Evolutionary conservation across 2,797 vertebrate genomes (phyloP), one percentile per base, ranked within the genome.

Genomic region (Protosalanx chinensis): DNA sequence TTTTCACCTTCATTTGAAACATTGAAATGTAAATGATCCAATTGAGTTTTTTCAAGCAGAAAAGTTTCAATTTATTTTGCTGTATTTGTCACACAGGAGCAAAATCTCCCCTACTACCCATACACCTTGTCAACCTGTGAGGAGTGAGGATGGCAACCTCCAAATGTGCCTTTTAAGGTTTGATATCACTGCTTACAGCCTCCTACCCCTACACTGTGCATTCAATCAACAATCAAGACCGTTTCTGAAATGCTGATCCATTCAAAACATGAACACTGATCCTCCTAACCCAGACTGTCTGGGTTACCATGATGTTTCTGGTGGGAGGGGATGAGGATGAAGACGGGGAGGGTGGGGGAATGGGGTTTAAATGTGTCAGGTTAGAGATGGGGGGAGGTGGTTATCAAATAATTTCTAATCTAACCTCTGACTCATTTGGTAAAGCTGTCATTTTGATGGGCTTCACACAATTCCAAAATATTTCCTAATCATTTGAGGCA

Each of bases 1-100:
- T 85, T 87, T 90, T 87, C 84, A 85, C 82, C 84, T 87, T 85
- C 84, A 90, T 90, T 88, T 78, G 59, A 79, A 67, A 72, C 84
- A 74, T 41, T 41, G 37, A 41, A 41, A 41, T 41, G 37, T 12
- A 12, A 41, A 41, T 12, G 7, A 41, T 41, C 37, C 10, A 41
- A 41, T 41, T 12, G 37, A 10, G 37, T 7, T 35, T 35, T 35
- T 35, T 35, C 6, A 35, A 35, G 35, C 35, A 35, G 4, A 35
- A 5, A 35, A 1, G 1, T 35, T 35, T 7, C 35, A 0, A 7
- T 1, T 2, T 41, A 1, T 41, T 10, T 41, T 7, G 12, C 41
- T 10, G 41, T 13, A 46, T 46, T 46, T 46, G 41, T 46, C 41
- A 46, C 41, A 46, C 41, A 46, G 41, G 41, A 13, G 12, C 41